phyloP scores from a whole-genome alignment of 2,113 vertebrate species.

The Myotis yumanensis region DNA sequence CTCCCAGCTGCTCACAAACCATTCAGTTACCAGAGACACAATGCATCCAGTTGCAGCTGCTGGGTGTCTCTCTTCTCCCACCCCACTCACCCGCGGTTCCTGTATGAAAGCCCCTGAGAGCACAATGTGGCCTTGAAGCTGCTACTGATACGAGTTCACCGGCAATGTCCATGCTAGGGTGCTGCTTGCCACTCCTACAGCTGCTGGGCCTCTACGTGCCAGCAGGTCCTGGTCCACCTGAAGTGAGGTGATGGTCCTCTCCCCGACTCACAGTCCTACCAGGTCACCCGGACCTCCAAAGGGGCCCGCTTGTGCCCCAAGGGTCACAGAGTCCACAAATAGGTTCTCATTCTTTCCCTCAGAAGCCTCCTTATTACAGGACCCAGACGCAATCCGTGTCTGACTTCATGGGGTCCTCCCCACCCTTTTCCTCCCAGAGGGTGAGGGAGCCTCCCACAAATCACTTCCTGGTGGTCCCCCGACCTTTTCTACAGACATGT shows the following conservation, averaged over 20 bases:
- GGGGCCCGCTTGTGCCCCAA: background rate
- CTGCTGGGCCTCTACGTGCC: background rate
- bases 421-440: background rate
- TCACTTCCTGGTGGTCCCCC: background rate
- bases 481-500: background rate
- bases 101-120: background rate
- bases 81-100: background rate
- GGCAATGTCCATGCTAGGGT: background rate
- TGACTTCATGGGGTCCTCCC: background rate
- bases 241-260: background rate
- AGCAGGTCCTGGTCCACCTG: background rate
- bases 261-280: rapidly evolving
- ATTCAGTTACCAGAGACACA: background rate
- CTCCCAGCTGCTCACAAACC: background rate
- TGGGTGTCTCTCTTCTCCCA: background rate
- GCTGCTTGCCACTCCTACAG: background rate
- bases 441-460: background rate
- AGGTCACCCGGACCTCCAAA: background rate
- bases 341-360: background rate
- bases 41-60: background rate
- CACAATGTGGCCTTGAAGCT: background rate
- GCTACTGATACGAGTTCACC: background rate
- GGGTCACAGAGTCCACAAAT: background rate
- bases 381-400: background rate
- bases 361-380: background rate